Evolutionary conservation across 2,113 vertebrate species (phyloP).

Genomic region (Melanocharis versteri): DNA sequence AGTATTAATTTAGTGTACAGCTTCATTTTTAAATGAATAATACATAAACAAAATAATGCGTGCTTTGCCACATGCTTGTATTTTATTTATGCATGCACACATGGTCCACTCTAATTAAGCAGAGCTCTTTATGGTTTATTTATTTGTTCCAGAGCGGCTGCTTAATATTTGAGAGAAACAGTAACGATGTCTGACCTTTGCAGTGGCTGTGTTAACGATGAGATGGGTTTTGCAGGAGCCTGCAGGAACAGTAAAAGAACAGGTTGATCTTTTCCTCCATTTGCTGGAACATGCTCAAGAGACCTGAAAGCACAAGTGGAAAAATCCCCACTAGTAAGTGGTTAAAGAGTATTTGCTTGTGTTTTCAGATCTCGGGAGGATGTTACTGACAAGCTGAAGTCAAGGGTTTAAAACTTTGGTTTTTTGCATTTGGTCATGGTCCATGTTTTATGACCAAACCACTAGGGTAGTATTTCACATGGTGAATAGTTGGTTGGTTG

Average conservation of each 20-base stretch:
- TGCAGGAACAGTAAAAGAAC: background rate
- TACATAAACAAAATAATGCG: conserved; percentile 6
- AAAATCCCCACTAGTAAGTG: background rate
- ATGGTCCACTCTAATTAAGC: conserved; percentile 30
- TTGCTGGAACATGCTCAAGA: background rate
- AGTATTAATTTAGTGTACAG: background rate
- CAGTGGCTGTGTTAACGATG: background rate
- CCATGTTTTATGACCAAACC: background rate
- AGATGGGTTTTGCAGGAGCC: conserved; percentile 8
- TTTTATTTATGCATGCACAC: conserved; percentile 36
- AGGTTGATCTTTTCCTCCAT: conserved; percentile 17
- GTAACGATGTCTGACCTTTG: background rate
- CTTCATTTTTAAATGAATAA: conserved; percentile 38
- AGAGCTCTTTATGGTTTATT: conserved; percentile 32
- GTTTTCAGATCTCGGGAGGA: background rate
- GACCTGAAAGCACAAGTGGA: background rate
- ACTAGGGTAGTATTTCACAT: background rate
- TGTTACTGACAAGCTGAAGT: background rate
- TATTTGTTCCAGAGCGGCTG: conserved; percentile 23
- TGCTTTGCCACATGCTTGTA: background rate
- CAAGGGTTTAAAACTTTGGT: background rate
- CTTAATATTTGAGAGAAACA: background rate
- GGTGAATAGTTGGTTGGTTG: background rate
- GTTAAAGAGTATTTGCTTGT: background rate
- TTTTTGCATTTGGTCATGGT: background rate